These are phyloP conservation scores for Augochlorella aurata DNA, from an alignment of 2,888 invertebrate species.

Conservation along the genomic window DNA sequence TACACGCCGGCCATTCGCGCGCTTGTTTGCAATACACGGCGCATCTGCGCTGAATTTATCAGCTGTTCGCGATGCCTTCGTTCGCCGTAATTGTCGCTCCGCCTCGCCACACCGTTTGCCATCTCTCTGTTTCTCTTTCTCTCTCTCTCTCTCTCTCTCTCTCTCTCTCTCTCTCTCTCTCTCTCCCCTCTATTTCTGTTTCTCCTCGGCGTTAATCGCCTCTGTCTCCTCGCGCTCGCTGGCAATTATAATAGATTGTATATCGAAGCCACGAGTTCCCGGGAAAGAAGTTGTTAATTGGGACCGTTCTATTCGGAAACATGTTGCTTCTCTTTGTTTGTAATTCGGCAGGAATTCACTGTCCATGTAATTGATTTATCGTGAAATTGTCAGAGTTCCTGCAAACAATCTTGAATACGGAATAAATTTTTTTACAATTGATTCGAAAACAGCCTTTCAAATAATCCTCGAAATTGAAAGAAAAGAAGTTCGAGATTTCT, in stretches of 20 bases:
- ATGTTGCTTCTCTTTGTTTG: background rate
- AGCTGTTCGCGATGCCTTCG: conserved; percentile 1
- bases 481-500: too few relatives aligned
- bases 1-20: background rate
- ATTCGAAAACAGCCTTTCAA: too few relatives aligned
- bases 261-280: background rate
- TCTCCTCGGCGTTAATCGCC: background rate
- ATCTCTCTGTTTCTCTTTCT: background rate
- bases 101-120: too few relatives aligned
- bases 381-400: too few relatives aligned
- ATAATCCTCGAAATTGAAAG: too few relatives aligned
- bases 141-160: background rate
- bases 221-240: background rate
- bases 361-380: too few relatives aligned
- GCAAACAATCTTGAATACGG: too few relatives aligned
- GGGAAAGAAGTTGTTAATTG: background rate
- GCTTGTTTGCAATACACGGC: conserved; percentile 7
- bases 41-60: conserved; percentile 27
- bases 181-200: too few relatives aligned
- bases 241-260: background rate
- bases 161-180: too few relatives aligned
- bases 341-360: too few relatives aligned
- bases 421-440: too few relatives aligned
- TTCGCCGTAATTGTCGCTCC: conserved; percentile 2
- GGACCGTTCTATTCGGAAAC: background rate